These are phyloP conservation scores for Rhagoletis pomonella DNA, from an alignment of 1,140 invertebrate genomes.

Conservation along the genomic window DNA sequence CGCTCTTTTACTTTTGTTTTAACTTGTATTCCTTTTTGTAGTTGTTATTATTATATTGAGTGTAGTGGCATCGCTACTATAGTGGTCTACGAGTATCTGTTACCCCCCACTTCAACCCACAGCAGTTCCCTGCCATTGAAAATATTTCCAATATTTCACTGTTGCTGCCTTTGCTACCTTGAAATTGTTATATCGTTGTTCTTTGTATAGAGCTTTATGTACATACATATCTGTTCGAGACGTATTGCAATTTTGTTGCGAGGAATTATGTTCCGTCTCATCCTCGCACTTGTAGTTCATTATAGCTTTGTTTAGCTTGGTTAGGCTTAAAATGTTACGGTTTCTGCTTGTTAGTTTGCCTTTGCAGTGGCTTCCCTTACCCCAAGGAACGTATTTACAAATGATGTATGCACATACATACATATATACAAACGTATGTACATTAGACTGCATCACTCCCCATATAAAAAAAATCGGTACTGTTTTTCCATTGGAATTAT, in stretches of 20 bases:
- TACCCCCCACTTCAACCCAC: background rate
- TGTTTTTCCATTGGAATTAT: too few relatives aligned
- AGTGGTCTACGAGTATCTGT: background rate
- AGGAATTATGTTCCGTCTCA: background rate
- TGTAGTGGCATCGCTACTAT: background rate
- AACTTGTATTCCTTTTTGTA: constrained; percentile 12
- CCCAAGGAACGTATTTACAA: background rate
- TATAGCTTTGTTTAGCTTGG: constrained; percentile 18
- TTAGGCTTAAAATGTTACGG: constrained; percentile 9
- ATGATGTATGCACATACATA: background rate
- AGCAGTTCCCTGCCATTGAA: background rate
- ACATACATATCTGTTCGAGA: background rate
- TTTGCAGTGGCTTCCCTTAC: constrained; percentile 4
- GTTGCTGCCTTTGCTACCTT: constrained; percentile 42
- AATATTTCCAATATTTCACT: constrained; percentile 45
- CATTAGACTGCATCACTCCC: too few relatives aligned
- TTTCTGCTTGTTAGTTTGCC: background rate
- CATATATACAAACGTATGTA: too few relatives aligned
- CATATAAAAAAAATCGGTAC: too few relatives aligned
- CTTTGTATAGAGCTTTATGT: background rate
- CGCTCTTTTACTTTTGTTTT: background rate
- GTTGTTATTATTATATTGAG: background rate
- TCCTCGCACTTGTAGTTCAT: background rate
- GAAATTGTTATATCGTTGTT: constrained; percentile 20
- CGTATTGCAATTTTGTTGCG: background rate